These are phyloP conservation scores for Misgurnus anguillicaudatus DNA, from an alignment of 2,113 vertebrate species.

Conservation along the genomic window DNA sequence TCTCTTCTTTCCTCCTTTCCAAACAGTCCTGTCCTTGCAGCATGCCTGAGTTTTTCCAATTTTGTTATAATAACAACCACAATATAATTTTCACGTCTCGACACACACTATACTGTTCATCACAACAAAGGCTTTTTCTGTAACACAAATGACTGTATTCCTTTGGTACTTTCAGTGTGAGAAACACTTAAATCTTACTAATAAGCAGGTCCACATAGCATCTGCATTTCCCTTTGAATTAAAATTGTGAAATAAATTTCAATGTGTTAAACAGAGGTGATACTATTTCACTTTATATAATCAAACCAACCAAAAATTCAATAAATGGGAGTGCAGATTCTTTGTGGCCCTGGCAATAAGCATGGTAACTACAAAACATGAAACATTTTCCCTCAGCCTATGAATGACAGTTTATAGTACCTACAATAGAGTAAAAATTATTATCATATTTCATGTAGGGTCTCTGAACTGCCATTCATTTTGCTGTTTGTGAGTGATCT, in stretches of 20 bases:
- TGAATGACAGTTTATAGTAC: slow-evolving; percentile 62
- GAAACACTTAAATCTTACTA: background rate
- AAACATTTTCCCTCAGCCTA: slow-evolving; percentile 44
- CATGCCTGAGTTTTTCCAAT: background rate
- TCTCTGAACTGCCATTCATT: slow-evolving; percentile 61
- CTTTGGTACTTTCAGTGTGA: background rate
- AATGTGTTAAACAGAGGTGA: too few species aligned
- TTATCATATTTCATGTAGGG: background rate
- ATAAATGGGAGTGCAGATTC: too few species aligned
- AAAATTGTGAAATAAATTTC: too few species aligned
- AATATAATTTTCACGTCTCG: slow-evolving; percentile 1
- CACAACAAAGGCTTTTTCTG: background rate
- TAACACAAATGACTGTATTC: slow-evolving; percentile 3
- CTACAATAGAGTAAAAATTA: background rate
- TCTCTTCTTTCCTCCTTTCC: background rate
- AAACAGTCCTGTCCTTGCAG: background rate
- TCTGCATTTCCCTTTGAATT: too few species aligned
- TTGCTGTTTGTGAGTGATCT: slow-evolving; percentile 55
- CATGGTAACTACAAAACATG: slow-evolving; percentile 46
- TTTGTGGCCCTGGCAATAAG: background rate
- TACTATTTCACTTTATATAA: too few species aligned
- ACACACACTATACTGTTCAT: background rate
- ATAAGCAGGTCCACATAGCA: background rate
- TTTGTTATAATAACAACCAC: background rate
- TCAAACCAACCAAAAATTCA: too few species aligned